A percentile compares a stretch with the other conserved stretches of the same genome.
These are phyloP conservation scores for Neotragus moschatus DNA, from an alignment of 2,113 vertebrate species.

Conservation along the genomic window DNA sequence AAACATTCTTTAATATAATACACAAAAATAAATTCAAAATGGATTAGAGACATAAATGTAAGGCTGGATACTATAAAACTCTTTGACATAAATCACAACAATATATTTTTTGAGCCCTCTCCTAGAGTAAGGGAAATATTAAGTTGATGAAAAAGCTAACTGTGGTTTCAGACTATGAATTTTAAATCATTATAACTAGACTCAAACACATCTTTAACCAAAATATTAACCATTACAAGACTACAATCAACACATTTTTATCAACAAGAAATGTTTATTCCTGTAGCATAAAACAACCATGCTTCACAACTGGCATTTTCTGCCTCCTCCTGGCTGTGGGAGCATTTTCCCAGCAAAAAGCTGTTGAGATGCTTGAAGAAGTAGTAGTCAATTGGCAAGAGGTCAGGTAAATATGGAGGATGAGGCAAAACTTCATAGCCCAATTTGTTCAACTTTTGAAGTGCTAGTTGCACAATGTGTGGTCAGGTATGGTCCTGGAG, in stretches of 20 bases:
- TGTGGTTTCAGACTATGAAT: neutral
- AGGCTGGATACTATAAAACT: neutral
- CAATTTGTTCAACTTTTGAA: neutral
- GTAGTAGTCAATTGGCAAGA: neutral
- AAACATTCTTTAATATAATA: neutral
- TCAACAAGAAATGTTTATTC: neutral
- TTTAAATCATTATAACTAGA: neutral
- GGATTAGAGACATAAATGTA: neutral
- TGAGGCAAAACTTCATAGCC: neutral
- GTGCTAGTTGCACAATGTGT: fast-evolving
- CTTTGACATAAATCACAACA: neutral
- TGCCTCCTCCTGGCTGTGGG: neutral
- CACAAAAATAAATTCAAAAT: neutral
- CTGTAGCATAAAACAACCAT: neutral
- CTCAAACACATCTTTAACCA: neutral
- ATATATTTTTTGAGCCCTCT: neutral
- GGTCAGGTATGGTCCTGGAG: neutral
- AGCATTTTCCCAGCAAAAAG: neutral
- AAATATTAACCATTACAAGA: neutral
- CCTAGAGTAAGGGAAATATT: neutral
- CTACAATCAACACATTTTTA: neutral
- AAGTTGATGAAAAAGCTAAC: neutral
- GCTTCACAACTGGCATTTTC: neutral
- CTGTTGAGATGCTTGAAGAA: neutral
- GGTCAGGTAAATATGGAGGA: neutral